phyloP scores from a whole-genome alignment of 2,888 invertebrate genomes.

The Pogonocherus hispidulus region DNA sequence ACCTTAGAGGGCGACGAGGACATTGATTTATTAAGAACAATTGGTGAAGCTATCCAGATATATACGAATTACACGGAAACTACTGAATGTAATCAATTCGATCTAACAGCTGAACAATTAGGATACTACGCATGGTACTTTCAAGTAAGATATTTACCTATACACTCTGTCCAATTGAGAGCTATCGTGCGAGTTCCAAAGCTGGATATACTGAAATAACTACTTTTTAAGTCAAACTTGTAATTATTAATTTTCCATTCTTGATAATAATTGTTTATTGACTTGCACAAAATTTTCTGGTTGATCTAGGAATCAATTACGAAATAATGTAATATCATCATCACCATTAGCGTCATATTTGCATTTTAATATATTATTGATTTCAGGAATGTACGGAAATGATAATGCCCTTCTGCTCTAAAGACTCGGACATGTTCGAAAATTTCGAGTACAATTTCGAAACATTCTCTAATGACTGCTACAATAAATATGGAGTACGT shows the following conservation, averaged over 20 bases:
- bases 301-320: too few species aligned
- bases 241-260: too few species aligned
- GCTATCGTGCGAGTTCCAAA: too few species aligned
- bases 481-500: slow-evolving; percentile 73
- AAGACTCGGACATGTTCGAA: slow-evolving; percentile 86
- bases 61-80: slow-evolving; percentile 88
- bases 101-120: slow-evolving; percentile 72
- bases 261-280: too few species aligned
- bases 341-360: too few species aligned
- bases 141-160: slow-evolving; percentile 75
- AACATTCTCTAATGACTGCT: slow-evolving; percentile 77
- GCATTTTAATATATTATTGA: too few species aligned
- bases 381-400: slow-evolving; percentile 93
- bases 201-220: too few species aligned
- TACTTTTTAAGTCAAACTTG: too few species aligned
- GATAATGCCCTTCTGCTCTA: slow-evolving; percentile 93
- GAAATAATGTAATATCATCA: too few species aligned
- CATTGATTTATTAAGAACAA: slow-evolving; percentile 71
- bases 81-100: slow-evolving; percentile 77
- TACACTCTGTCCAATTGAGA: too few species aligned
- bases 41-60: slow-evolving; percentile 80
- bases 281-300: too few species aligned
- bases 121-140: slow-evolving; percentile 86
- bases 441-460: slow-evolving; percentile 81
- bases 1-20: slow-evolving; percentile 40